Evolutionary conservation across 2,797 vertebrate species (phyloP).

Genomic region (Serranus cabrilla): DNA sequence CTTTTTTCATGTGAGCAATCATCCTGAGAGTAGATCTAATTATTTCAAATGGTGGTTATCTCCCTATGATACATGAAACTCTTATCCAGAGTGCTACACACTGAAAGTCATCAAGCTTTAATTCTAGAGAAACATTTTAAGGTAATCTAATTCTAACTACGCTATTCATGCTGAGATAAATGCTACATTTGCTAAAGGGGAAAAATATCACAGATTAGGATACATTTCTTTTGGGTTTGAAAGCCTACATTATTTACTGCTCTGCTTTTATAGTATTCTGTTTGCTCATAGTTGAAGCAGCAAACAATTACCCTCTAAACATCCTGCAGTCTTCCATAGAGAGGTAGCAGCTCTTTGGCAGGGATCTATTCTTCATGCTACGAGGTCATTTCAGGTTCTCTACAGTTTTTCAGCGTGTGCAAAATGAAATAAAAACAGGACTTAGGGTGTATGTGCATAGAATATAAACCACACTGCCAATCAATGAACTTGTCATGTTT

Average conservation of each 20-base stretch:
- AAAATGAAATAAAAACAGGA: slow-evolving; percentile 28
- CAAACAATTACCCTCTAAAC: slow-evolving; percentile 57
- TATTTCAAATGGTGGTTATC: slow-evolving; percentile 53
- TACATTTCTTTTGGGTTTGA: slow-evolving; percentile 35
- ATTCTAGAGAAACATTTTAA: slow-evolving; percentile 59
- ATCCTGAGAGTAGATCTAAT: slow-evolving; percentile 42
- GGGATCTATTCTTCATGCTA: slow-evolving; percentile 21
- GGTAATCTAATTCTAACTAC: slow-evolving; percentile 59
- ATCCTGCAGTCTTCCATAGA: slow-evolving; percentile 30
- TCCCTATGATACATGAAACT: slow-evolving; percentile 34
- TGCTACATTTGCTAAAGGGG: slow-evolving; percentile 38
- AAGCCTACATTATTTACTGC: slow-evolving; percentile 58
- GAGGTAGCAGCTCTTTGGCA: slow-evolving; percentile 11
- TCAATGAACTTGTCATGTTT: slow-evolving; percentile 31
- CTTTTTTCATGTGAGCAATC: slow-evolving; percentile 34
- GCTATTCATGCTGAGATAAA: slow-evolving; percentile 61
- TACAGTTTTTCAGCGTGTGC: slow-evolving; percentile 2
- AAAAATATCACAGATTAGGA: slow-evolving; percentile 39
- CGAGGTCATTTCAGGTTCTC: slow-evolving; percentile 41
- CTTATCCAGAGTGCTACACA: slow-evolving; percentile 23
- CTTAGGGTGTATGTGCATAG: slow-evolving; percentile 15
- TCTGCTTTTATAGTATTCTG: slow-evolving; percentile 62
- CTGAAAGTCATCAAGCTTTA: slow-evolving; percentile 52
- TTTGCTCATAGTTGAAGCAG: slow-evolving; percentile 44
- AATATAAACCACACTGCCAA: slow-evolving; percentile 7